phyloP scores from a whole-genome alignment of 2,797 vertebrate species.

The Rhinella marina region DNA sequence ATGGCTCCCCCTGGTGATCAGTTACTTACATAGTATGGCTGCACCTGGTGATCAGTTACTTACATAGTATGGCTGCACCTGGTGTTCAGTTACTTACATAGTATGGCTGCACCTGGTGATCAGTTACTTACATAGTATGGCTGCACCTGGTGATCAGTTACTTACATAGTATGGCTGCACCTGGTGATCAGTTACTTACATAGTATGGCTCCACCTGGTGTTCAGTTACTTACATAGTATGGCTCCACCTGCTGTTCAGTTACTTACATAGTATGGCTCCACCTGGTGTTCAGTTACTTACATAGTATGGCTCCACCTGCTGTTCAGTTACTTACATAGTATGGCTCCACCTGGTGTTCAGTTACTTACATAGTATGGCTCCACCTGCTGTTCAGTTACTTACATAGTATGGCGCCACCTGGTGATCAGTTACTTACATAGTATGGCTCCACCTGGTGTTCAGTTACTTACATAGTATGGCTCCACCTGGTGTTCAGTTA shows the following conservation, averaged over 20 bases:
- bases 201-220: background rate
- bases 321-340: background rate
- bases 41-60: background rate
- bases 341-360: background rate
- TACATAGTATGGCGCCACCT: background rate
- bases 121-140: background rate
- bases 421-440: background rate
- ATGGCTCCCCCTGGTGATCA: background rate
- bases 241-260: background rate
- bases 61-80: background rate
- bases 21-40: background rate
- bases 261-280: background rate
- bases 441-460: background rate
- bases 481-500: background rate
- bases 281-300: background rate
- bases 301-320: background rate
- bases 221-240: background rate
- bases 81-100: background rate
- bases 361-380: background rate
- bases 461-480: background rate
- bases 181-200: background rate
- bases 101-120: background rate
- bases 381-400: background rate
- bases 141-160: background rate
- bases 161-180: background rate